These are phyloP conservation scores for Branchipolynoe longqiensis DNA, from an alignment of 2,888 invertebrate species.

Conservation along the genomic window DNA sequence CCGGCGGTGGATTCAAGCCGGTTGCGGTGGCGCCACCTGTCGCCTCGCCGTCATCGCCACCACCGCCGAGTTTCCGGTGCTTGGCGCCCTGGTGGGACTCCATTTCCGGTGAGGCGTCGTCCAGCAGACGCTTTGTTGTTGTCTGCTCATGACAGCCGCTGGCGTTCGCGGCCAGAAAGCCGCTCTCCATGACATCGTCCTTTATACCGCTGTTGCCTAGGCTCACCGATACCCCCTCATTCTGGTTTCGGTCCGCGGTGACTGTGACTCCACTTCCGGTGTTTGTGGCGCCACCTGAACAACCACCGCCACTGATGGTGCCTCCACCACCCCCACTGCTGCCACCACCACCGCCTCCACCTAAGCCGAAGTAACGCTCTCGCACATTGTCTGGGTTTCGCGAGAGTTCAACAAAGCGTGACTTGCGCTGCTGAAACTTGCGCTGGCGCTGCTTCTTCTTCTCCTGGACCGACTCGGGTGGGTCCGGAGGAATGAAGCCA, in stretches of 20 bases:
- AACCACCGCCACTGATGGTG: too few species aligned
- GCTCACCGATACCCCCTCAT: not conserved
- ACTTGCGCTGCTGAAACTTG: constrained; percentile 13
- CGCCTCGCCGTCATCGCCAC: not conserved
- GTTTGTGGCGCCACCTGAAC: too few species aligned
- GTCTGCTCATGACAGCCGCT: too few species aligned
- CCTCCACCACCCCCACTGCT: too few species aligned
- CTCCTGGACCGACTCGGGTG: constrained; percentile 26
- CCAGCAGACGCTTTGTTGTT: not conserved
- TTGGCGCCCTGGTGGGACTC: not conserved
- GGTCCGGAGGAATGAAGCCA: constrained; percentile 42
- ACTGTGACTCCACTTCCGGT: not conserved
- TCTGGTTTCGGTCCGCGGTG: not conserved
- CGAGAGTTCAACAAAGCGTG: not conserved
- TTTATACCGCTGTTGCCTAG: not conserved
- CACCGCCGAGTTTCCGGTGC: not conserved
- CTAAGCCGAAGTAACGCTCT: not conserved
- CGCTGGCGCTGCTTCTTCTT: constrained; percentile 40
- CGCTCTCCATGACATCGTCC: not conserved
- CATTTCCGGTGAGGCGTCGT: not conserved
- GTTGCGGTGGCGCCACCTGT: too few species aligned
- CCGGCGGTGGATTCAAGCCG: not conserved
- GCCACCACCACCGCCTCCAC: too few species aligned
- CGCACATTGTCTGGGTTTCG: constrained; percentile 1
- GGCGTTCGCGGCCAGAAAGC: not conserved